Percentiles rank a stretch among this genome's conserved stretches.
Conservation (phyloP, 1,140 invertebrate genomes). For the Neelides sp. region DNA sequence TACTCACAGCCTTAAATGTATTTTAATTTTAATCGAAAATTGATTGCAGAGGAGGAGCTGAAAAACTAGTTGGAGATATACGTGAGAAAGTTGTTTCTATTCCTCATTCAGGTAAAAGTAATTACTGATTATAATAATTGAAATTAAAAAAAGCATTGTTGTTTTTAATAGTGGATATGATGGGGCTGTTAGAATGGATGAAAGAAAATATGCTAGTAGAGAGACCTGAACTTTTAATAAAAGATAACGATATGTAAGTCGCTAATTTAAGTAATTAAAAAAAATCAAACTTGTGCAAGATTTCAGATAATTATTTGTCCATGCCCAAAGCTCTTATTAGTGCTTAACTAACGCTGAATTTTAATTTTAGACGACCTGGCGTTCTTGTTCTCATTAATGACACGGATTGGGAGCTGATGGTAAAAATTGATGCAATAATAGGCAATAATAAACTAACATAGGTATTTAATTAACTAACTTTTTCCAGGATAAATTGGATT, state of each 20-base stretch:
- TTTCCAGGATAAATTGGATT: slow-evolving; percentile 48
- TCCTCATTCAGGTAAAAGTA: too few relatives aligned
- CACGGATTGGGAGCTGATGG: slow-evolving; percentile 79
- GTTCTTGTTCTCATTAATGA: slow-evolving; percentile 87
- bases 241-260: slow-evolving; percentile 64
- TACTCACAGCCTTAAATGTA: too few relatives aligned
- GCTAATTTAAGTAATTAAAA: slow-evolving; percentile 7
- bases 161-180: too few relatives aligned
- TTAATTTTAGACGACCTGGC: slow-evolving; percentile 60
- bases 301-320: slow-evolving; percentile 12
- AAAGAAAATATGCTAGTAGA: slow-evolving; percentile 71
- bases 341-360: slow-evolving; percentile 20
- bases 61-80: too few relatives aligned
- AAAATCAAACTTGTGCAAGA: not conserved
- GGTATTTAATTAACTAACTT: slow-evolving; percentile 8
- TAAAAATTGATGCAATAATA: slow-evolving; percentile 37
- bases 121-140: too few relatives aligned
- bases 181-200: too few relatives aligned
- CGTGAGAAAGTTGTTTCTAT: too few relatives aligned
- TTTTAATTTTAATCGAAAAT: too few relatives aligned
- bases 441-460: not conserved
- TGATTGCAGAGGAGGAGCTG: slow-evolving; percentile 10
- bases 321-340: slow-evolving; percentile 9
- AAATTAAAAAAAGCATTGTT: too few relatives aligned
- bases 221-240: slow-evolving; percentile 69